A percentile compares a stretch with the other conserved stretches of the same genome.
Evolutionary conservation across 2,797 vertebrate species (phyloP).

Genomic region (Crenuchus spilurus): DNA sequence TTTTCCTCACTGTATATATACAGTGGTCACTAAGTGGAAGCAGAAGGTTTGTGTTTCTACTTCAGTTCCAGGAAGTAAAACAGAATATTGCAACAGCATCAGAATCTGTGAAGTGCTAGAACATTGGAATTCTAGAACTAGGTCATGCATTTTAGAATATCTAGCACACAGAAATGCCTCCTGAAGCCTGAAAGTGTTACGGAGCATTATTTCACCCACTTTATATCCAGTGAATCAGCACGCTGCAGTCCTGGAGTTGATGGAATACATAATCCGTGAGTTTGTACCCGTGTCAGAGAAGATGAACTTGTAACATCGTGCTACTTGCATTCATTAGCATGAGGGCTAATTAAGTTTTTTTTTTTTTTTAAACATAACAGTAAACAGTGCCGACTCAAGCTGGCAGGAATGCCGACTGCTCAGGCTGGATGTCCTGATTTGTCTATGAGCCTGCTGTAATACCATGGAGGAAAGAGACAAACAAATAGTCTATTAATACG

Average conservation of each 20-base stretch:
- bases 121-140: neutral
- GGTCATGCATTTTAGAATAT: neutral
- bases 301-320: neutral
- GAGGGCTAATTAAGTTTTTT: neutral
- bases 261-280: neutral
- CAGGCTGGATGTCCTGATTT: conserved; percentile 14
- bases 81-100: too few relatives aligned
- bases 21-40: too few relatives aligned
- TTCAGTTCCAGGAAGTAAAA: too few relatives aligned
- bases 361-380: neutral
- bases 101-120: too few relatives aligned
- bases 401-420: neutral
- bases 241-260: neutral
- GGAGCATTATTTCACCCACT: neutral
- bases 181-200: neutral
- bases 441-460: neutral
- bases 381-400: neutral
- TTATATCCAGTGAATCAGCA: neutral
- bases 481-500: conserved; percentile 15
- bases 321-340: neutral
- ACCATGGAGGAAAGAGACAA: neutral
- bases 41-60: too few relatives aligned
- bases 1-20: too few relatives aligned
- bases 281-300: neutral
- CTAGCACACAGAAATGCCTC: neutral